Evolutionary conservation across 1,140 invertebrate species (phyloP).

Genomic region (Rhagoletis zephyria): DNA sequence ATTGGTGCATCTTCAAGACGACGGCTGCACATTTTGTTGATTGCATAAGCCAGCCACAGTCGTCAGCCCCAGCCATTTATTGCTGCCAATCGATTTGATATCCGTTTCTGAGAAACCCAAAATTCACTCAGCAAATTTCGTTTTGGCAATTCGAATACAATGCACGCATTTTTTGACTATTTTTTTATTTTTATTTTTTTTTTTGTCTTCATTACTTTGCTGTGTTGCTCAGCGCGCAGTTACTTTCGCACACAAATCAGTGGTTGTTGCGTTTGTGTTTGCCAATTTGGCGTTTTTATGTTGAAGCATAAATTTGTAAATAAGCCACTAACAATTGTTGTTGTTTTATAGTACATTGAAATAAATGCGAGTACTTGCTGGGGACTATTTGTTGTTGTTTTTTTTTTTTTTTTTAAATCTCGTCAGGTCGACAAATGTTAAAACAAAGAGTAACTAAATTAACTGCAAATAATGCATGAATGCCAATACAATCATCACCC

Average conservation of each 20-base stretch:
- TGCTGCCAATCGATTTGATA: constrained; percentile 42
- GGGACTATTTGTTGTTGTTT: neutral
- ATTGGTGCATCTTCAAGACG: neutral
- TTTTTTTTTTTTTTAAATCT: neutral
- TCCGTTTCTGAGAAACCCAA: constrained; percentile 5
- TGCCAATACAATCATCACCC: neutral
- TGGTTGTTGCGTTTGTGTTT: neutral
- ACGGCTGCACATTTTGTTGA: neutral
- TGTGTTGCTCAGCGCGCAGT: neutral
- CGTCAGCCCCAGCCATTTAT: neutral
- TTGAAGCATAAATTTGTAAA: neutral
- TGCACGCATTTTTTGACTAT: constrained; percentile 14
- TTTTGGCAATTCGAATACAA: constrained; percentile 5
- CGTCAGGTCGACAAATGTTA: neutral
- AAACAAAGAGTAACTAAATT: constrained; percentile 8
- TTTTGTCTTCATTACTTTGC: neutral
- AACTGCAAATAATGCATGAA: constrained; percentile 10
- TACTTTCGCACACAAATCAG: constrained; percentile 46
- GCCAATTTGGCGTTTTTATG: constrained; percentile 7
- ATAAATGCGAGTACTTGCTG: neutral
- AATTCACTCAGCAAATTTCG: constrained; percentile 24
- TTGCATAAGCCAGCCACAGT: constrained; percentile 5
- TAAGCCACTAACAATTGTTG: neutral
- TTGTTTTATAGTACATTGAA: neutral
- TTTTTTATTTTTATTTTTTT: neutral